Conservation (phyloP, 2,797 vertebrate species). For the Sternarchorhynchus goeldii region DNA sequence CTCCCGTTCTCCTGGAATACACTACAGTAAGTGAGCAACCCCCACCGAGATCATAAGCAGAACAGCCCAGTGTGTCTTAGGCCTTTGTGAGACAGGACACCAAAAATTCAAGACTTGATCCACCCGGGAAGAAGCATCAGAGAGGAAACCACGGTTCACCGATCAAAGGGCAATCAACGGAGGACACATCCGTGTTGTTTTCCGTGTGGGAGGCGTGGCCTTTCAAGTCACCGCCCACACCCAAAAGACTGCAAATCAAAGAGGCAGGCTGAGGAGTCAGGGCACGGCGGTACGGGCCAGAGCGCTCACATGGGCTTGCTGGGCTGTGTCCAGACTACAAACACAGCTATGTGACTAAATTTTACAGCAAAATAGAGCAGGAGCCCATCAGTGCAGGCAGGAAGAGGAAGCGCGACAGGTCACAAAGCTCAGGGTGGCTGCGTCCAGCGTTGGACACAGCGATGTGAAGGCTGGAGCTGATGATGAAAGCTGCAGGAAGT, state of each 20-base stretch:
- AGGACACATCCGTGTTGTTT: neutral
- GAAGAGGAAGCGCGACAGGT: neutral
- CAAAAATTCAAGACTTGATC: too few relatives aligned
- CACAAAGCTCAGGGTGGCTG: neutral
- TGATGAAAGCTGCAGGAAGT: conserved; percentile 1
- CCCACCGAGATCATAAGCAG: too few relatives aligned
- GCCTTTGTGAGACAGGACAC: too few relatives aligned
- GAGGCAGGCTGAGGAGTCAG: conserved; percentile 6
- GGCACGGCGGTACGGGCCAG: neutral
- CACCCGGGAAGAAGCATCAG: too few relatives aligned
- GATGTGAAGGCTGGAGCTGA: neutral
- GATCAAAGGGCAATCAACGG: neutral
- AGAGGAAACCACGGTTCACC: too few relatives aligned
- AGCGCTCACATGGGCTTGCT: too few relatives aligned
- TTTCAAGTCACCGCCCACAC: neutral
- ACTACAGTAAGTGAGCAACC: too few relatives aligned
- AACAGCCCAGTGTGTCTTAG: too few relatives aligned
- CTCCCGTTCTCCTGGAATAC: too few relatives aligned
- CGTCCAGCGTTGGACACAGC: too few relatives aligned
- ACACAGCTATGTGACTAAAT: neutral
- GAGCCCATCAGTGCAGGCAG: neutral
- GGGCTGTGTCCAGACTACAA: neutral
- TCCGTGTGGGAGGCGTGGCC: neutral
- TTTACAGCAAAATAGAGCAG: neutral
- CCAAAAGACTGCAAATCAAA: neutral